Evolutionary conservation across 2,888 invertebrate genomes (phyloP).

Genomic region (Dicyrtomina minuta): DNA sequence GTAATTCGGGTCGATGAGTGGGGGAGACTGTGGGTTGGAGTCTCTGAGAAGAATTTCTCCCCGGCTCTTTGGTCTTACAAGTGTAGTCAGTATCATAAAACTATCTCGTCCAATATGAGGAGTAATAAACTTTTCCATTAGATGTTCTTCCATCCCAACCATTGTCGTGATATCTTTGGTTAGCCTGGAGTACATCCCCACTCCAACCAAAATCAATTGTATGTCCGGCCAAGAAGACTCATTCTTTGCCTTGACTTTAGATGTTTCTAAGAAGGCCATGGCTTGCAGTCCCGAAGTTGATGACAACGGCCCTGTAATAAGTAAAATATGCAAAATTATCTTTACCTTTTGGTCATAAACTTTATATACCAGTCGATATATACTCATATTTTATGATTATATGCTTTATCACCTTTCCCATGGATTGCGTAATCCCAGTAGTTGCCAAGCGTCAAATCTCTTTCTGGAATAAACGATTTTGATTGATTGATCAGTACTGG

Average conservation of each 20-base stretch:
- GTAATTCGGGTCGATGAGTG: constrained; percentile 32
- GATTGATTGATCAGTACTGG: constrained; percentile 43
- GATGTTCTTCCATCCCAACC: constrained; percentile 20
- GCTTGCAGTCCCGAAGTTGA: constrained; percentile 85
- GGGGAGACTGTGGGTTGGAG: constrained; percentile 16
- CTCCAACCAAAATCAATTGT: constrained; percentile 36
- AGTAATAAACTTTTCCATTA: constrained; percentile 63
- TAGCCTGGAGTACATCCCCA: constrained; percentile 32
- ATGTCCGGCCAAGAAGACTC: constrained; percentile 45
- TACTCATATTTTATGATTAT: background rate
- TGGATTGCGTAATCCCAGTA: constrained; percentile 40
- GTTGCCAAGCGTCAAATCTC: constrained; percentile 39
- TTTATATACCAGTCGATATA: too few species aligned
- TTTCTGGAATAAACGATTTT: constrained; percentile 40
- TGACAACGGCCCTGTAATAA: constrained; percentile 70
- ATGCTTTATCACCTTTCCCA: constrained; percentile 43
- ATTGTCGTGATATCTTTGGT: constrained; percentile 32
- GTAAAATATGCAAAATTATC: background rate
- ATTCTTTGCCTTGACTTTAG: constrained; percentile 32
- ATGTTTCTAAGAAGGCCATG: constrained; percentile 73
- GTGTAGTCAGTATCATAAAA: constrained; percentile 81
- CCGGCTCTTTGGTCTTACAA: constrained; percentile 78
- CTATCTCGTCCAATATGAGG: constrained; percentile 75
- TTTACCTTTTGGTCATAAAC: too few species aligned
- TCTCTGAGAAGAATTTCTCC: constrained; percentile 72